These are phyloP conservation scores for Jordanella pulchra DNA, from an alignment of 2,797 vertebrate species.

Conservation along the genomic window DNA sequence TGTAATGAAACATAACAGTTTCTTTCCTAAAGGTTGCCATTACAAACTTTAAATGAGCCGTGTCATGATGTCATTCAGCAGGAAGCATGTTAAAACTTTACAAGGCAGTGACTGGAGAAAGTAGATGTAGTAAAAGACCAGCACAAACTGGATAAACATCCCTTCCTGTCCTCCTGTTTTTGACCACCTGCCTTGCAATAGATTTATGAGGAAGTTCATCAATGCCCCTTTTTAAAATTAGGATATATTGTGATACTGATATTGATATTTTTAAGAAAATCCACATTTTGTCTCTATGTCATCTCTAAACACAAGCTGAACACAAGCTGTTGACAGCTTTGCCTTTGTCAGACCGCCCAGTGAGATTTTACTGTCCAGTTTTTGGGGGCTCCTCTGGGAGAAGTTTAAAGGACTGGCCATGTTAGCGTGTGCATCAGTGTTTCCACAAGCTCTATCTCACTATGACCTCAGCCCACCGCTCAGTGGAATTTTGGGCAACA, in stretches of 20 bases:
- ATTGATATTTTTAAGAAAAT: slow-evolving; percentile 30
- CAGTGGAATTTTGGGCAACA: slow-evolving; percentile 59
- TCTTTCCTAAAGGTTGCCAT: slow-evolving; percentile 53
- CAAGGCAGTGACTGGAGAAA: slow-evolving; percentile 50
- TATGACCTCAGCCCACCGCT: slow-evolving; percentile 77
- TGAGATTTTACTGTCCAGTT: slow-evolving; percentile 72
- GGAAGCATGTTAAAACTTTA: slow-evolving; percentile 67
- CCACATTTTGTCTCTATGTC: slow-evolving; percentile 43
- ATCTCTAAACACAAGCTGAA: slow-evolving; percentile 27
- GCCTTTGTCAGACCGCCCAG: slow-evolving; percentile 59
- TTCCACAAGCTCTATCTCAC: slow-evolving; percentile 79
- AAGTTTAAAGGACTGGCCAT: slow-evolving; percentile 66
- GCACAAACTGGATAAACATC: slow-evolving; percentile 30
- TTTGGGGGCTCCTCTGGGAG: slow-evolving; percentile 68
- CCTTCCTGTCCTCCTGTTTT: slow-evolving; percentile 35
- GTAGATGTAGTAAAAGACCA: slow-evolving; percentile 44
- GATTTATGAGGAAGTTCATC: slow-evolving; percentile 32
- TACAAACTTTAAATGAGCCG: slow-evolving; percentile 70
- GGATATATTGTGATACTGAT: slow-evolving; percentile 36
- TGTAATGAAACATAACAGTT: slow-evolving; percentile 42
- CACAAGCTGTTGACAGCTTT: slow-evolving; percentile 30
- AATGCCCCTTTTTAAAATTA: slow-evolving; percentile 23
- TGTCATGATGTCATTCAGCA: slow-evolving; percentile 70
- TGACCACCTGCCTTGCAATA: slow-evolving; percentile 42
- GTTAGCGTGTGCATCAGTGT: slow-evolving; percentile 77